Base-by-base conservation (phyloP, 2,797 vertebrate species). In the Melanotaenia trifasciata region DNA sequence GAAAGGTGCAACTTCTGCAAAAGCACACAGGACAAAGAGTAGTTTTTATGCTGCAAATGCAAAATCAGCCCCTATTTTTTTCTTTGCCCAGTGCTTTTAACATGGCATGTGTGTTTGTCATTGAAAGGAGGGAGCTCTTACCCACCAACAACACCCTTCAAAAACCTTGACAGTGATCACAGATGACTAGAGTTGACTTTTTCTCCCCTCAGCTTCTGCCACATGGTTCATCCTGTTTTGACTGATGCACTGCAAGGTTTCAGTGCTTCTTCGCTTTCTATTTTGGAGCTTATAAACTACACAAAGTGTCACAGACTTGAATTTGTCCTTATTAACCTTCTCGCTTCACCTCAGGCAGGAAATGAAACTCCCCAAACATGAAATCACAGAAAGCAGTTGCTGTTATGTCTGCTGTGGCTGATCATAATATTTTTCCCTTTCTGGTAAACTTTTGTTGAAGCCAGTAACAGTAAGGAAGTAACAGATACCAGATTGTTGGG, bases 111-210 rank as follows among this genome's bases (percentile, higher is more conserved):
- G 68, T 26, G 57, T 53, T 32, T 7, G 59, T 54, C 40, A 50
- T 60, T 56, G 57, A 4, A 1, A 30, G 26, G 13, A 26, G 32
- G 13, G 28, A 43, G 18, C 2, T 56, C 81, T 64, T 57, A 43
- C 65, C 45, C 64, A 57, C 64, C 40, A 58, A 43, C 66, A 70
- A 54, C 74, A 64, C 76, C 58, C 70, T n/a, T 28, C 58, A 69
- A 18, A 54, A 72, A 78, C 83, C 82, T 76, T 81, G 79, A 78
- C 66, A 43, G 62, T 80, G 76, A 89, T 86, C 67, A 50, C 75
- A 87, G 50, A 65, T 58, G 84, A 87, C 78, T 77, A 61, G 50
- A 70, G 40, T 60, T 58, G 61, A 64, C 10, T 69, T 57, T 30
- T 63, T 74, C 47, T 35, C 50, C 60, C 36, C 30, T 67, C 13